Conservation (phyloP, 2,113 vertebrate genomes). For the Hydrolagus affinis region DNA sequence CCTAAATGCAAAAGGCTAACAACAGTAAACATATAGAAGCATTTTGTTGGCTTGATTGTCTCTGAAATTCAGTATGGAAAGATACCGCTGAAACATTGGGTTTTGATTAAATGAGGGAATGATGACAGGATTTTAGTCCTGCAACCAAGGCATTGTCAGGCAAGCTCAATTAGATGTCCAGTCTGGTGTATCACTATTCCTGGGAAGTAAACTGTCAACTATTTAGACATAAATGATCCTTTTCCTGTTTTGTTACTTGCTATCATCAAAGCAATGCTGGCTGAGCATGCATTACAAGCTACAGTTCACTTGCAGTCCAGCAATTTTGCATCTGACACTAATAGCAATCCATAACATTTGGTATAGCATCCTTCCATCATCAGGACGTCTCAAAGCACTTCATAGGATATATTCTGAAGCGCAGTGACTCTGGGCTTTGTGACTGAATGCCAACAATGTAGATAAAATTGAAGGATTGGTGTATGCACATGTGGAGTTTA, state of each 20-base stretch:
- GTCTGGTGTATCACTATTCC: not conserved
- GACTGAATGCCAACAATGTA: too few species aligned
- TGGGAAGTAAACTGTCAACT: not conserved
- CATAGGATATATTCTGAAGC: too few species aligned
- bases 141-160: not conserved
- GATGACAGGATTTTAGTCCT: not conserved
- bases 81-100: not conserved
- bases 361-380: too few species aligned
- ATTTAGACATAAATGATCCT: not conserved
- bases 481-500: too few species aligned
- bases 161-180: not conserved
- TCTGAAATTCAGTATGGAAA: not conserved
- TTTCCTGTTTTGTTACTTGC: not conserved
- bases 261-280: not conserved
- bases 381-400: too few species aligned
- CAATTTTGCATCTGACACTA: too few species aligned
- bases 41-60: not conserved
- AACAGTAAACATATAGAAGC: conserved; percentile 3
- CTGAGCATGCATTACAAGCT: not conserved
- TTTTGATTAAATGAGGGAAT: not conserved
- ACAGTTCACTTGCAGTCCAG: too few species aligned
- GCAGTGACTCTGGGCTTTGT: too few species aligned
- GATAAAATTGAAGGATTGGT: too few species aligned
- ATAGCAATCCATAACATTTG: too few species aligned
- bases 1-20: not conserved